Evolutionary conservation across 2,113 vertebrate genomes (phyloP), one percentile per base, ranked within the genome.

Genomic region (Brachionichthys hirsutus): DNA sequence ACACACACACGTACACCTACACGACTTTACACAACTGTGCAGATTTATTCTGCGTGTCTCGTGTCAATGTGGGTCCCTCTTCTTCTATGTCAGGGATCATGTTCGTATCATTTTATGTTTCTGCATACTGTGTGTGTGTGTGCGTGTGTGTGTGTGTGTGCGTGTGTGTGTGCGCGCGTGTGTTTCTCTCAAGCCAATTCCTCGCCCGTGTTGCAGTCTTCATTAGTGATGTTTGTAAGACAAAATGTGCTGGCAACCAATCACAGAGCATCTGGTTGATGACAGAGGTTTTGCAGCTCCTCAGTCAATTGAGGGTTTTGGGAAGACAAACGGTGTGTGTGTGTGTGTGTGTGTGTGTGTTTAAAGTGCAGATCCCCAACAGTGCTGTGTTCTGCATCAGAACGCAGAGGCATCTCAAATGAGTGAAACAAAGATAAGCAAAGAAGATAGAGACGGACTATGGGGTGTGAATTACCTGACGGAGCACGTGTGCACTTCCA

Each of bases 201-300:
- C 42, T 62, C 5, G 0, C 20, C 20, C 16, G 24, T 13, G 12
- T 14, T 44, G 57, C 42, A 59, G 51, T 65, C 64, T 67, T 58
- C 53, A 54, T 24, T 30, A 43, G 16, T 41, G 52, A 58, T 51
- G 63, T 61, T 75, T 65, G 50, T 55, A 62, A 68, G 49, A 61
- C 58, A 73, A 62, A 71, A 60, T 58, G 55, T 50, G 22, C 16
- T 59, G 41, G 65, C 36, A 69, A 65, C 71, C 67, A 74, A 61
- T 80, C 45, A 62, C 38, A 54, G 50, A 75, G 68, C 50, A 59
- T 66, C 56, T 6, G 47, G 56, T 34, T 72, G 75, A 75, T 75
- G 75, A 75, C 40, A 53, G 52, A 81, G 55, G 30, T 17, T 75
- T 73, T 52, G 30, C 64, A 75, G 66, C 63, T 63, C 52, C 52